These are phyloP conservation scores for Timandra comae DNA, from an alignment of 2,888 invertebrate genomes.

Conservation along the genomic window DNA sequence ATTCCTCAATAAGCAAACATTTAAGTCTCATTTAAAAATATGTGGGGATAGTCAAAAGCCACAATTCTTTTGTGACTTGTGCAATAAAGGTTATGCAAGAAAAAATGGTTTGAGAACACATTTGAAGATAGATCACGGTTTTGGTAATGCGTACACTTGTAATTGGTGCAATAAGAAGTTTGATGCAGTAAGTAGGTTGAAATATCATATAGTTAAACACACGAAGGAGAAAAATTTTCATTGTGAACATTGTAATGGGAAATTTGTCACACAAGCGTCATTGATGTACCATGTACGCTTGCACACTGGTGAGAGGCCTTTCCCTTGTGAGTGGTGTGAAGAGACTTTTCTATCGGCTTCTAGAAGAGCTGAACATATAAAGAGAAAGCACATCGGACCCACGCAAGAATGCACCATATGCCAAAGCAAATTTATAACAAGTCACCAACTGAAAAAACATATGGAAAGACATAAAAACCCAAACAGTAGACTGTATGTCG, in stretches of 20 bases:
- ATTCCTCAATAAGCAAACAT: conserved; percentile 42
- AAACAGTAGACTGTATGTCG: conserved; percentile 51
- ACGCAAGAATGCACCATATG: conserved; percentile 49
- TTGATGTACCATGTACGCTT: conserved; percentile 52
- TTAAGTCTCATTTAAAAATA: conserved; percentile 39
- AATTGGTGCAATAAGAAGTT: conserved; percentile 58
- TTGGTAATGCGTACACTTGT: conserved; percentile 45
- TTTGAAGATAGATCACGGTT: conserved; percentile 50
- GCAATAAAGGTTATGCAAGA: conserved; percentile 45
- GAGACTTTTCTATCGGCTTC: conserved; percentile 58
- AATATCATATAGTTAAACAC: conserved; percentile 55
- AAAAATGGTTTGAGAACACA: conserved; percentile 50
- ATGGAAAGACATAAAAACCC: conserved; percentile 52
- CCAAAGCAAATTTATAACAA: conserved; percentile 46
- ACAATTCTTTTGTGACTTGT: conserved; percentile 55
- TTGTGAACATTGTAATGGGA: conserved; percentile 51
- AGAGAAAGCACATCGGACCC: conserved; percentile 52
- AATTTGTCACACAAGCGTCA: conserved; percentile 55
- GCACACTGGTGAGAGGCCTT: conserved; percentile 61
- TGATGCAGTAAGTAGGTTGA: conserved; percentile 51
- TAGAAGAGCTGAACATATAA: conserved; percentile 52
- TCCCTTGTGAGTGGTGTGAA: conserved; percentile 52
- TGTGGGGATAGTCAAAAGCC: conserved; percentile 38
- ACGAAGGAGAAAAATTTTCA: conserved; percentile 54
- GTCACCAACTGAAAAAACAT: conserved; percentile 43